These are phyloP conservation scores for Drosophila bipectinata DNA, from an alignment of 1,140 invertebrate genomes.

Conservation along the genomic window DNA sequence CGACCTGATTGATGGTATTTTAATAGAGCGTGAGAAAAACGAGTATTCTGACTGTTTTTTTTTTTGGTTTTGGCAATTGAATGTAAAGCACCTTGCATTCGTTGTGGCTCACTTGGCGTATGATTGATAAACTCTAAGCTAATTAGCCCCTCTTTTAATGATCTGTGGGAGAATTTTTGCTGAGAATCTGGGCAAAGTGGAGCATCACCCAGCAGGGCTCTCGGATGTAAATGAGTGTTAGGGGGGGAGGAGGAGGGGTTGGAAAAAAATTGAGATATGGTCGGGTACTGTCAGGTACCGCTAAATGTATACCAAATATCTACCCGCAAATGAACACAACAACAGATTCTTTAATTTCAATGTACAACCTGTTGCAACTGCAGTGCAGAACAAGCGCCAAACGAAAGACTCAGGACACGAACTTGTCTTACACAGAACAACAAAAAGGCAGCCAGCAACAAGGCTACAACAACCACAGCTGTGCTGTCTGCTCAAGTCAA, in stretches of 20 bases:
- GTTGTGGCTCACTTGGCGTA: constrained; percentile 48
- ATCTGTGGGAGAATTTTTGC: constrained; percentile 29
- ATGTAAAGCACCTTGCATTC: constrained; percentile 58
- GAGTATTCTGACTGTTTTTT: constrained; percentile 1
- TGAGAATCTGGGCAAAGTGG: constrained; percentile 26
- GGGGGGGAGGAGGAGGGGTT: not conserved
- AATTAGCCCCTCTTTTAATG: constrained; percentile 38
- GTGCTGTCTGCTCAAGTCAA: constrained; percentile 9
- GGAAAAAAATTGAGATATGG: constrained; percentile 43
- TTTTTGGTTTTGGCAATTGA: constrained; percentile 52
- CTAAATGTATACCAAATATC: constrained; percentile 41
- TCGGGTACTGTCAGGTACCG: constrained; percentile 26
- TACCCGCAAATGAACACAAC: constrained; percentile 59
- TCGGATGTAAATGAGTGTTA: constrained; percentile 29
- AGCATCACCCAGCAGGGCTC: constrained; percentile 24
- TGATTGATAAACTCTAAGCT: constrained; percentile 57
- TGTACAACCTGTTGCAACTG: constrained; percentile 62
- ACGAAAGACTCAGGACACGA: constrained; percentile 76
- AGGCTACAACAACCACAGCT: constrained; percentile 4
- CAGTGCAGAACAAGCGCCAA: constrained; percentile 59
- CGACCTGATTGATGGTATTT: constrained; percentile 69
- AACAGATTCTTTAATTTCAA: constrained; percentile 72
- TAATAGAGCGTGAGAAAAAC: constrained; percentile 78
- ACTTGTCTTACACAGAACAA: constrained; percentile 72
- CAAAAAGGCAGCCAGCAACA: constrained; percentile 45